These are phyloP conservation scores for Pseudomugil gertrudae DNA, from an alignment of 2,797 vertebrate genomes.

Conservation along the genomic window DNA sequence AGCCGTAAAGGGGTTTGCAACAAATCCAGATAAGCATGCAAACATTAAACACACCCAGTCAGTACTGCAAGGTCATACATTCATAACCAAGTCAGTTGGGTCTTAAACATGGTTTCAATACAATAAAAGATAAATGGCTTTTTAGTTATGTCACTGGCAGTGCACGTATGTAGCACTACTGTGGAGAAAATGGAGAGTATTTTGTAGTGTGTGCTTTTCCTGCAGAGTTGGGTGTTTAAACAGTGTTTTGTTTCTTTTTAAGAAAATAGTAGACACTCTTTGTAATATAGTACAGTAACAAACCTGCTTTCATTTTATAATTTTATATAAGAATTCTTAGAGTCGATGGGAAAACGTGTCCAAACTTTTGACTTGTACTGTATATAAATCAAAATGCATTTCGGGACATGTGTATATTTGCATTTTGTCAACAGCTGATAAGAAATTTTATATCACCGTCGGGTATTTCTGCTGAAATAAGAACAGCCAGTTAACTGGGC, in stretches of 20 bases:
- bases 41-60: slow-evolving; percentile 51
- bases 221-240: slow-evolving; percentile 21
- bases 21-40: slow-evolving; percentile 47
- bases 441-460: background rate
- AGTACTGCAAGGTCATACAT: slow-evolving; percentile 65
- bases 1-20: slow-evolving; percentile 62
- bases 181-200: slow-evolving; percentile 4
- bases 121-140: slow-evolving; percentile 16
- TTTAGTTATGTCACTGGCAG: slow-evolving; percentile 1
- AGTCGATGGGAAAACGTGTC: too few relatives aligned
- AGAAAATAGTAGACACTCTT: background rate
- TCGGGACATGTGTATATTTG: slow-evolving; percentile 1
- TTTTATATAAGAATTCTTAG: too few relatives aligned
- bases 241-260: slow-evolving; percentile 26
- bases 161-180: background rate
- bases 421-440: background rate
- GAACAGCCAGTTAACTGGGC: background rate
- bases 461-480: background rate
- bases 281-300: slow-evolving; percentile 4
- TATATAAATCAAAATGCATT: slow-evolving; percentile 7
- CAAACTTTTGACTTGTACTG: too few relatives aligned
- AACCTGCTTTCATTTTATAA: background rate
- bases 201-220: slow-evolving; percentile 32
- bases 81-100: slow-evolving; percentile 51
- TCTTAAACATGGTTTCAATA: slow-evolving; percentile 24